Conservation (phyloP, 2,797 vertebrate genomes). For the Knipowitschia caucasica region DNA sequence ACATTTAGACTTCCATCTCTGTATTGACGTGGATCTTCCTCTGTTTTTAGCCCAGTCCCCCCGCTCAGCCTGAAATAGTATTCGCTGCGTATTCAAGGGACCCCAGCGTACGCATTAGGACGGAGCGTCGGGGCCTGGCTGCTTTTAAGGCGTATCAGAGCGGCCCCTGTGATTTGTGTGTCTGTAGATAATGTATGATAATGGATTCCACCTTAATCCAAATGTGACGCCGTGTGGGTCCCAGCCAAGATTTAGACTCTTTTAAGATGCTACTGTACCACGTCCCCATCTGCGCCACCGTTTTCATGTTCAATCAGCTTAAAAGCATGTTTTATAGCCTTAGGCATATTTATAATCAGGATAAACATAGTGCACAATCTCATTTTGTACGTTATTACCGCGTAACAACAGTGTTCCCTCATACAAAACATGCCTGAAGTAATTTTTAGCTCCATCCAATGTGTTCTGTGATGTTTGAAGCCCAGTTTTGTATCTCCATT, state of each 20-base stretch:
- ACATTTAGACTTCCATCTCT: too few species aligned
- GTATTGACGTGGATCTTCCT: too few species aligned
- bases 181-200: conserved; percentile 62
- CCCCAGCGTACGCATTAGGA: conserved; percentile 53
- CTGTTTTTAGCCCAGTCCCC: too few species aligned
- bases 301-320: conserved; percentile 11
- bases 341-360: background rate
- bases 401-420: too few species aligned
- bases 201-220: conserved; percentile 60
- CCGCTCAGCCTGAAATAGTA: too few species aligned
- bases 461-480: too few species aligned
- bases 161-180: conserved; percentile 53
- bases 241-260: conserved; percentile 31
- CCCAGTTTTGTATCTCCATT: too few species aligned
- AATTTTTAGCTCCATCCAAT: too few species aligned
- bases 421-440: too few species aligned
- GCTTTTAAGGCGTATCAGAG: conserved; percentile 66
- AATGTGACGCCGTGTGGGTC: conserved; percentile 38
- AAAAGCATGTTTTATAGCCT: background rate
- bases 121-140: conserved; percentile 38
- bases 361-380: too few species aligned
- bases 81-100: too few species aligned
- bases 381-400: too few species aligned
- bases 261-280: conserved; percentile 1
- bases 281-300: conserved; percentile 18